These are phyloP conservation scores for Rhipidura dahli DNA, from an alignment of 2,113 vertebrate genomes.

Conservation along the genomic window DNA sequence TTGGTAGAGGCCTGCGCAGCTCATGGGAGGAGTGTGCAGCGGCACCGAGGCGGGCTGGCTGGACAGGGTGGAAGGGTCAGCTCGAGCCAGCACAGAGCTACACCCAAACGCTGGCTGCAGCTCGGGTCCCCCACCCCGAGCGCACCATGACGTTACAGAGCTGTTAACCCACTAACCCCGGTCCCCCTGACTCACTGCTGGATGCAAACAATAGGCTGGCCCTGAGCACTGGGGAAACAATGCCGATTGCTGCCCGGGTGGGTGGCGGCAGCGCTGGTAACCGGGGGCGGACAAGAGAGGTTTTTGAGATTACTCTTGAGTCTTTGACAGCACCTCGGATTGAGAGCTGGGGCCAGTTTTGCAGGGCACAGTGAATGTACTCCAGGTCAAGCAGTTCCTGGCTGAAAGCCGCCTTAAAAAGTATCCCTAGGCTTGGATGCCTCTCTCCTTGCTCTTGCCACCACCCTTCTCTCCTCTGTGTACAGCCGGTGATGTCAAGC, in stretches of 20 bases:
- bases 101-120: not conserved
- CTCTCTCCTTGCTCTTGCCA: not conserved
- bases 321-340: not conserved
- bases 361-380: fast-evolving
- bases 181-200: not conserved
- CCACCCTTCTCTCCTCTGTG: not conserved
- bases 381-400: not conserved
- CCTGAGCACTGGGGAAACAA: not conserved
- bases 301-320: not conserved
- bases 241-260: not conserved
- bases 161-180: constrained; percentile 5
- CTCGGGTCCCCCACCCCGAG: not conserved
- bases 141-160: not conserved
- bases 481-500: not conserved
- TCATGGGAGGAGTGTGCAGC: not conserved
- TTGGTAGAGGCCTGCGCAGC: fast-evolving
- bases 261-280: not conserved
- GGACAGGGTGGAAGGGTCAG: not conserved
- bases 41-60: not conserved
- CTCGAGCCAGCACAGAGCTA: not conserved
- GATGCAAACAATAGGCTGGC: not conserved
- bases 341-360: not conserved
- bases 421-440: not conserved
- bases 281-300: not conserved
- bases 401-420: not conserved